These are phyloP conservation scores for Gerosis bhagava DNA, from an alignment of 2,888 invertebrate species.

Conservation along the genomic window DNA sequence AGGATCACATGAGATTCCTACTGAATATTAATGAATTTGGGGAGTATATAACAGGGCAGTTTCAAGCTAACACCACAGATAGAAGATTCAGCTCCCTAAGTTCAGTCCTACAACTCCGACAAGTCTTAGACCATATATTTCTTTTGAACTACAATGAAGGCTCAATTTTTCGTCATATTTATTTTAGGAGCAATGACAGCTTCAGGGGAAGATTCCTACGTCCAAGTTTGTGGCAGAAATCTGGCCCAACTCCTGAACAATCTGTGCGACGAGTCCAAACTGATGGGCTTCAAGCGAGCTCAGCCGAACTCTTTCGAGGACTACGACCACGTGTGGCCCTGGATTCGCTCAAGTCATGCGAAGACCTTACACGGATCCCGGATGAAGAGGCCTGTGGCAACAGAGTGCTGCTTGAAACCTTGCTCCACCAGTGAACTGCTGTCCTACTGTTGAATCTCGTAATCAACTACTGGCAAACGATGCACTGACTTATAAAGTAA, in stretches of 20 bases:
- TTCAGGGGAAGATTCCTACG: not conserved
- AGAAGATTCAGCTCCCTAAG: too few species aligned
- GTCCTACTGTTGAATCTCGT: conserved; percentile 38
- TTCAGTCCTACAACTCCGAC: too few species aligned
- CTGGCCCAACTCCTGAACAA: conserved; percentile 36
- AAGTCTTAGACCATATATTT: too few species aligned
- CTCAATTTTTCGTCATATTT: conserved; percentile 4
- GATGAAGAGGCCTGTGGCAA: conserved; percentile 35
- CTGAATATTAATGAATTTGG: conserved; percentile 38
- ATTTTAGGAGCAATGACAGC: not conserved
- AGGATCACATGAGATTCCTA: conserved; percentile 25
- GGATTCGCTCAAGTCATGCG: conserved; percentile 25
- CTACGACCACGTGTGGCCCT: conserved; percentile 21
- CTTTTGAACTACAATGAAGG: conserved; percentile 7
- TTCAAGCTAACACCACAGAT: too few species aligned
- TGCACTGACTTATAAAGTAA: too few species aligned
- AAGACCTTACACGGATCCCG: conserved; percentile 28
- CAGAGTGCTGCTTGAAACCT: conserved; percentile 39
- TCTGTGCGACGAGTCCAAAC: conserved; percentile 31
- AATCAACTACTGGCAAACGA: too few species aligned
- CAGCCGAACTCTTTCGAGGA: conserved; percentile 10
- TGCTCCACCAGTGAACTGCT: conserved; percentile 37
- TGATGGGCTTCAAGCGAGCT: conserved; percentile 4
- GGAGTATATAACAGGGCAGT: conserved; percentile 32
- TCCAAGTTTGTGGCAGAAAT: conserved; percentile 38